Conservation (phyloP, 2,888 invertebrate species). For the Allophyes oxyacanthae region DNA sequence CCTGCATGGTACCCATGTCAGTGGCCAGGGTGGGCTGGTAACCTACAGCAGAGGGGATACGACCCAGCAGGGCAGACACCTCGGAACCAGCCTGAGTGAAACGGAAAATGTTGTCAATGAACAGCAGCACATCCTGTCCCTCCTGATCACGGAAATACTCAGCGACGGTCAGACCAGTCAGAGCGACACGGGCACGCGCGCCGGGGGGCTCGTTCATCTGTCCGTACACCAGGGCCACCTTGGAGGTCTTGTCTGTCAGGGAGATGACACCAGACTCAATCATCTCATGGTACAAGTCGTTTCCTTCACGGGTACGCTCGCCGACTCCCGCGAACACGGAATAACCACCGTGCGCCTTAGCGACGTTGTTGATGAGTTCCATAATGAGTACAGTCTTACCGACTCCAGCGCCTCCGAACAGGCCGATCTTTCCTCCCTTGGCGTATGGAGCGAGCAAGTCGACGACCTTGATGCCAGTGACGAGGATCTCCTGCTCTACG, state of each 20-base stretch:
- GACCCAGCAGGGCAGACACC: conserved; percentile 97
- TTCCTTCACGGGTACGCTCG: conserved; percentile 98
- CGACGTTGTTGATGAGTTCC: conserved; percentile 99
- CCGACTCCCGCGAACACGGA: conserved; percentile 99
- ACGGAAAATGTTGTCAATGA: conserved; percentile 99
- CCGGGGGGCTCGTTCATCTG: conserved; percentile 99
- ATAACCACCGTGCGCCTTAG: conserved; percentile 98
- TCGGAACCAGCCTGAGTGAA: conserved; percentile 98
- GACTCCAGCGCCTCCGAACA: conserved; percentile 98
- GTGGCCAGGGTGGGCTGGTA: conserved; percentile 98
- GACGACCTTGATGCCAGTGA: conserved; percentile 98
- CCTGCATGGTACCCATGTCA: conserved; percentile 99
- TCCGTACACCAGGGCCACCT: conserved; percentile 97
- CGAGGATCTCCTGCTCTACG: conserved; percentile 96
- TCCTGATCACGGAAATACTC: conserved; percentile 98
- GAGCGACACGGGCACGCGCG: conserved; percentile 97
- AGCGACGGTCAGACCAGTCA: conserved; percentile 97
- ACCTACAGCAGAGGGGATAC: conserved; percentile 98
- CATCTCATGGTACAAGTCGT: conserved; percentile 99
- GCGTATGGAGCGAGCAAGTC: conserved; percentile 97
- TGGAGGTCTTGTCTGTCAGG: conserved; percentile 96
- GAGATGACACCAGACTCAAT: conserved; percentile 98
- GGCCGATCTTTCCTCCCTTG: conserved; percentile 98
- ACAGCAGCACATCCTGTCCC: conserved; percentile 98
- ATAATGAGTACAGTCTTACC: conserved; percentile 99